Evolutionary conservation across 2,797 vertebrate genomes (phyloP).

Genomic region (Syngnathus acus): DNA sequence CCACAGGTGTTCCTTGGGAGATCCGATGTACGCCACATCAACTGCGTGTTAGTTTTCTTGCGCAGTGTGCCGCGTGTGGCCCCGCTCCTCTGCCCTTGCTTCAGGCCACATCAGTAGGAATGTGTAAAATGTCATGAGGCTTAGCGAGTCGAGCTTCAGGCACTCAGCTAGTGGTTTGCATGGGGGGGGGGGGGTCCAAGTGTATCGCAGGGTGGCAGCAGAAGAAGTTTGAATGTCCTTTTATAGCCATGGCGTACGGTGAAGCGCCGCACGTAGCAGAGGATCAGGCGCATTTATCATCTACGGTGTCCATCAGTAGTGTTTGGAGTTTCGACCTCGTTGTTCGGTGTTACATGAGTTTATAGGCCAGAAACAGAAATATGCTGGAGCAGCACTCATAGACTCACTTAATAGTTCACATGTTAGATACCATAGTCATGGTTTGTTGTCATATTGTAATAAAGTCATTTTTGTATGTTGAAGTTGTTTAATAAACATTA

Average conservation of each 20-base stretch:
- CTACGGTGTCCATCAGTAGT: background rate
- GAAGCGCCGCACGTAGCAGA: constrained; percentile 19
- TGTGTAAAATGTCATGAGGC: constrained; percentile 54
- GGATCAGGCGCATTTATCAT: constrained; percentile 48
- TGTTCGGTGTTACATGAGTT: constrained; percentile 1
- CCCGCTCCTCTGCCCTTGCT: constrained; percentile 23
- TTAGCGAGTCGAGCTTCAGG: constrained; percentile 50
- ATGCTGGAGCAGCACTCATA: background rate
- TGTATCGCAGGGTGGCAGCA: constrained; percentile 37
- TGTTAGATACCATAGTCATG: background rate
- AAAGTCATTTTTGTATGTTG: no score
- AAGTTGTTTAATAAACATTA: no score
- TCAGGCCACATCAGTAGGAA: constrained; percentile 31
- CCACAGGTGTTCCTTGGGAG: background rate
- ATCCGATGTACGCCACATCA: background rate
- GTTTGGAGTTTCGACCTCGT: background rate
- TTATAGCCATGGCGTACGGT: constrained; percentile 69
- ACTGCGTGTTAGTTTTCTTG: background rate
- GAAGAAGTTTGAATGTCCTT: constrained; percentile 69
- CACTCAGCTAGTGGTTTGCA: constrained; percentile 53
- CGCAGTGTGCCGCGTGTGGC: constrained; percentile 11
- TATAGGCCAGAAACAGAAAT: background rate
- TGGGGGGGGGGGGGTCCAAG: constrained; percentile 29
- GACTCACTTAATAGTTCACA: background rate
- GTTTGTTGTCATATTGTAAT: background rate